Evolutionary conservation across 2,797 vertebrate species (phyloP).

Genomic region (Margarornis squamiger): DNA sequence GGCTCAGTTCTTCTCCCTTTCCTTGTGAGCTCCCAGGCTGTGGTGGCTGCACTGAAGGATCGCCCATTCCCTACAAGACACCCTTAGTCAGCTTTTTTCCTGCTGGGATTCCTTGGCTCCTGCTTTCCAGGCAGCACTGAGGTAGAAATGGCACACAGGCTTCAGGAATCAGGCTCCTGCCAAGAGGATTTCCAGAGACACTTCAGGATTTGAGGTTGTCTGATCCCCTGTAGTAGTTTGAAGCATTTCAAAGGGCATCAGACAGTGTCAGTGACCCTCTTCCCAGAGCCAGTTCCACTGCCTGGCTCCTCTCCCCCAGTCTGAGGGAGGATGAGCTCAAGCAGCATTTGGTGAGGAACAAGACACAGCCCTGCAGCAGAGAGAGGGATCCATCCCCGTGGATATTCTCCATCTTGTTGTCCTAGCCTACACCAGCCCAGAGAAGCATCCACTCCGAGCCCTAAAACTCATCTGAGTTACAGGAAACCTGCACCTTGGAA

Average conservation of each 20-base stretch:
- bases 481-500: background rate
- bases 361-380: fast-evolving
- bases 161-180: background rate
- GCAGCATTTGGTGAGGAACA: background rate
- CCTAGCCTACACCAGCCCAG: background rate
- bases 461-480: background rate
- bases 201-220: background rate
- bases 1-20: background rate
- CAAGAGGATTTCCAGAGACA: background rate
- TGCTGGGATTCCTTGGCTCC: background rate
- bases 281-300: background rate
- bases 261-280: background rate
- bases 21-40: background rate
- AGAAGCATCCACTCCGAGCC: background rate
- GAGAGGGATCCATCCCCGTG: background rate
- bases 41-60: background rate
- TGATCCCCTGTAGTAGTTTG: background rate
- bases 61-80: background rate
- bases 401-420: background rate
- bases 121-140: background rate
- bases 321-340: background rate
- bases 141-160: background rate
- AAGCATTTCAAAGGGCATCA: background rate
- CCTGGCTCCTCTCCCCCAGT: background rate
- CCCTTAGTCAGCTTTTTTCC: background rate